A percentile compares a stretch with the other conserved stretches of the same genome.
These are phyloP conservation scores for Drosophila pandora DNA, from an alignment of 1,140 invertebrate species.

Conservation along the genomic window DNA sequence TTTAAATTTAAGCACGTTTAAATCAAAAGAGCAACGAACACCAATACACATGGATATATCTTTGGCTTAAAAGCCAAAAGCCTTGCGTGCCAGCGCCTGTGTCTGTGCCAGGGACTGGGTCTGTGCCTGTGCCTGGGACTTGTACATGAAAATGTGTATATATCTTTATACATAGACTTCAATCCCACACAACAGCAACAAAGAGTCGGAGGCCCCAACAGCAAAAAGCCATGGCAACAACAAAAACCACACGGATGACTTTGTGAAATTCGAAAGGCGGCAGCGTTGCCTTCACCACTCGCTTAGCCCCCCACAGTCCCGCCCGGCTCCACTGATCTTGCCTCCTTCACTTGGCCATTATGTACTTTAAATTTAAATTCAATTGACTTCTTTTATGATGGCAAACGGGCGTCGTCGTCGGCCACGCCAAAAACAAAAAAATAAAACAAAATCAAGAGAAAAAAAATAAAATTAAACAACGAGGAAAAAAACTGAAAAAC, in stretches of 20 bases:
- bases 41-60: constrained; percentile 43
- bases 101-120: no score
- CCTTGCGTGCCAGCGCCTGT: constrained; percentile 49
- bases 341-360: constrained; percentile 68
- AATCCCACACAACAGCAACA: constrained; percentile 71
- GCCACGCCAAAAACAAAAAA: constrained; percentile 67
- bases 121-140: constrained; percentile 19
- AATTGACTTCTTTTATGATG: constrained; percentile 82
- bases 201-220: constrained; percentile 41
- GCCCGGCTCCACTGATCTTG: constrained; percentile 9
- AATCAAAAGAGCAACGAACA: constrained; percentile 73
- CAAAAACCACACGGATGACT: constrained; percentile 64
- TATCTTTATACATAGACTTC: constrained; percentile 45
- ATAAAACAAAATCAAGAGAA: constrained; percentile 23
- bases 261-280: constrained; percentile 81
- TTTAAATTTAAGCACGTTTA: constrained; percentile 82
- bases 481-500: constrained; percentile 55
- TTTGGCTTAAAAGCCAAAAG: constrained; percentile 44
- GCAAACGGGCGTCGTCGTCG: constrained; percentile 76
- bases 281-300: constrained; percentile 52
- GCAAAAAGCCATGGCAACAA: constrained; percentile 53
- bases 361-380: constrained; percentile 83
- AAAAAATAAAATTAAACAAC: constrained; percentile 52
- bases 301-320: neutral
- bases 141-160: constrained; percentile 45